These are phyloP conservation scores for Hydrolagus colliei DNA, from an alignment of 2,797 vertebrate species.

Conservation along the genomic window DNA sequence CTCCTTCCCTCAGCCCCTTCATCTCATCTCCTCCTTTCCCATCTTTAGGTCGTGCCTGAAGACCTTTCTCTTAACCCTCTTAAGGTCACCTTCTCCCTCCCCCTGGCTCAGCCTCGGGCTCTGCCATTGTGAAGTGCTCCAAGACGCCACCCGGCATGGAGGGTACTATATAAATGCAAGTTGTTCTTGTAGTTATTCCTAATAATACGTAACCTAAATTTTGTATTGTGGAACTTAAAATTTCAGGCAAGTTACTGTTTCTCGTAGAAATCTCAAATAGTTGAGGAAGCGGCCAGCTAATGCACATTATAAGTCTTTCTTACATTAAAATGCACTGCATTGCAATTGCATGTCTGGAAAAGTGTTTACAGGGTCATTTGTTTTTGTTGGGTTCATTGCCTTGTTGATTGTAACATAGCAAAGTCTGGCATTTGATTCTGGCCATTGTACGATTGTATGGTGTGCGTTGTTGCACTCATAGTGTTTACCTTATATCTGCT, in stretches of 20 bases:
- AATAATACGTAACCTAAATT: not conserved
- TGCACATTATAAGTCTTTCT: not conserved
- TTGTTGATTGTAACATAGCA: not conserved
- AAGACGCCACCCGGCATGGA: too few species aligned
- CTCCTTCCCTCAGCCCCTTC: too few species aligned
- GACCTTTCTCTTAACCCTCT: too few species aligned
- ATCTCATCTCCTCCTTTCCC: too few species aligned
- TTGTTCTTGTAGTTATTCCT: not conserved
- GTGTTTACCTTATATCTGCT: not conserved
- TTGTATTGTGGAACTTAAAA: not conserved
- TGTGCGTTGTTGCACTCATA: not conserved
- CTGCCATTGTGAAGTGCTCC: too few species aligned
- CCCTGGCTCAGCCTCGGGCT: too few species aligned
- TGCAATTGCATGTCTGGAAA: too few species aligned
- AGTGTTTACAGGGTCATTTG: not conserved
- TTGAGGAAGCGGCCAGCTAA: not conserved
- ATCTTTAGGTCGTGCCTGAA: too few species aligned
- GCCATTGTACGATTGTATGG: not conserved
- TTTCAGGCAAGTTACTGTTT: not conserved
- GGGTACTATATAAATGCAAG: too few species aligned
- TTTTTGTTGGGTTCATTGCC: not conserved
- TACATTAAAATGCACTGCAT: not conserved
- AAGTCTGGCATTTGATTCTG: not conserved
- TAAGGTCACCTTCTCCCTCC: too few species aligned
- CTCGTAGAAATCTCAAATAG: not conserved